Percentiles rank a stretch among this genome's conserved stretches.
Evolutionary conservation across 2,888 invertebrate species (phyloP).

Genomic region (Dasysyrphus tricinctus): DNA sequence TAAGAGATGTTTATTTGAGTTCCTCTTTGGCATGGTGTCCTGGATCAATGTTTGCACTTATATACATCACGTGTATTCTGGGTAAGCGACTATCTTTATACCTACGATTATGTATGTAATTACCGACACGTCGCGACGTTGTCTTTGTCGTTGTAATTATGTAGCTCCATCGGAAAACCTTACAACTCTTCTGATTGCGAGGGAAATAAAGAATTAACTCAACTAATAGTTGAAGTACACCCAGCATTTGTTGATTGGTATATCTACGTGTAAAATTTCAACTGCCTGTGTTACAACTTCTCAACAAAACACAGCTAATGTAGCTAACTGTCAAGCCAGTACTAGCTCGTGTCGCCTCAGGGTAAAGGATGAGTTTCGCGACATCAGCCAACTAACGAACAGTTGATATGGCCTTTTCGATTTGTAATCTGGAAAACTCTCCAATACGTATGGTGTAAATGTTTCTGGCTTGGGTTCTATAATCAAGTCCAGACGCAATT

Average conservation of each 20-base stretch:
- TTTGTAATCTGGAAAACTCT: too few relatives aligned
- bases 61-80: constrained; percentile 37
- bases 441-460: too few relatives aligned
- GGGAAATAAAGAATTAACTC: constrained; percentile 49
- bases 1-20: constrained; percentile 22
- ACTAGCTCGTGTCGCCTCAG: too few relatives aligned
- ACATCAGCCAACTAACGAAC: too few relatives aligned
- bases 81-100: background rate
- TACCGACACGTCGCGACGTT: background rate
- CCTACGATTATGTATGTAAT: background rate
- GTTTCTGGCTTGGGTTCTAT: too few relatives aligned
- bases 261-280: too few relatives aligned
- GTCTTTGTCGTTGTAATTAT: constrained; percentile 18
- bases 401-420: too few relatives aligned
- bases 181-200: constrained; percentile 43
- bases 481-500: too few relatives aligned
- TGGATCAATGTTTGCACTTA: constrained; percentile 41
- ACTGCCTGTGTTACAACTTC: too few relatives aligned
- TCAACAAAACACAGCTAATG: too few relatives aligned
- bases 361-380: too few relatives aligned
- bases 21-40: constrained; percentile 32
- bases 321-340: too few relatives aligned
- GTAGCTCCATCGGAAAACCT: constrained; percentile 7
- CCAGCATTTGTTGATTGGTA: constrained; percentile 3
- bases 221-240: constrained; percentile 27